phyloP scores from a whole-genome alignment of 2,888 invertebrate species.

The Trichogramma evanescens region DNA sequence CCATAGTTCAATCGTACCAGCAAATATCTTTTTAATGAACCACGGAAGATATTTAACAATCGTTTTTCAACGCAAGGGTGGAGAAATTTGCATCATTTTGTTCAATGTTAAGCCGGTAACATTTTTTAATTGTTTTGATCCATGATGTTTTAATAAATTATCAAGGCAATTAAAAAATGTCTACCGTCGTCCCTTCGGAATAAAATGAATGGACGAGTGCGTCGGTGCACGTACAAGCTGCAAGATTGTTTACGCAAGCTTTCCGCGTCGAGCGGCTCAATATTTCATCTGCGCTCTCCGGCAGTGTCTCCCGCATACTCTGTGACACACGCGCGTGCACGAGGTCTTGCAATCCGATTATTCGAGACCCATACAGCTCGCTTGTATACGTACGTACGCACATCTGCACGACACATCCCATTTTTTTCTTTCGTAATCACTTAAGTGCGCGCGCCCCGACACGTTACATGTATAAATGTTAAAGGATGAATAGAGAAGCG shows the following conservation, averaged over 20 bases:
- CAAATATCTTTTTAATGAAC: too few species aligned
- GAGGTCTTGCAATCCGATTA: constrained; percentile 6
- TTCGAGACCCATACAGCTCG: neutral
- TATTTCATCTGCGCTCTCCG: constrained; percentile 5
- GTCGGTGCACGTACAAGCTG: too few species aligned
- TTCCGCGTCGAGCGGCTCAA: neutral
- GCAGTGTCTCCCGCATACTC: neutral
- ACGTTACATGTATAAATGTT: neutral
- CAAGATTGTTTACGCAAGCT: neutral
- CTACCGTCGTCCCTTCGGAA: too few species aligned
- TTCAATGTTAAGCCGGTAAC: too few species aligned
- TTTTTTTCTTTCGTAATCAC: constrained; percentile 24
- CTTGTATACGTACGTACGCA: neutral
- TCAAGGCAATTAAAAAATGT: too few species aligned
- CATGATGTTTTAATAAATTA: too few species aligned
- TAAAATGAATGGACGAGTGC: too few species aligned
- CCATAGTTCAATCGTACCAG: too few species aligned
- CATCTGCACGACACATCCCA: constrained; percentile 6
- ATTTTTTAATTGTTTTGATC: too few species aligned
- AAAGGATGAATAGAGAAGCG: neutral
- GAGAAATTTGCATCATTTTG: too few species aligned
- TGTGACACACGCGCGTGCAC: neutral
- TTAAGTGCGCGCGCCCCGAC: constrained; percentile 23
- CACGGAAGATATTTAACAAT: too few species aligned
- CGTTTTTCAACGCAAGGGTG: too few species aligned